Evolutionary conservation across 1,140 invertebrate genomes (phyloP), one percentile per base, ranked within the genome.

Genomic region (Latrodectus geometricus): DNA sequence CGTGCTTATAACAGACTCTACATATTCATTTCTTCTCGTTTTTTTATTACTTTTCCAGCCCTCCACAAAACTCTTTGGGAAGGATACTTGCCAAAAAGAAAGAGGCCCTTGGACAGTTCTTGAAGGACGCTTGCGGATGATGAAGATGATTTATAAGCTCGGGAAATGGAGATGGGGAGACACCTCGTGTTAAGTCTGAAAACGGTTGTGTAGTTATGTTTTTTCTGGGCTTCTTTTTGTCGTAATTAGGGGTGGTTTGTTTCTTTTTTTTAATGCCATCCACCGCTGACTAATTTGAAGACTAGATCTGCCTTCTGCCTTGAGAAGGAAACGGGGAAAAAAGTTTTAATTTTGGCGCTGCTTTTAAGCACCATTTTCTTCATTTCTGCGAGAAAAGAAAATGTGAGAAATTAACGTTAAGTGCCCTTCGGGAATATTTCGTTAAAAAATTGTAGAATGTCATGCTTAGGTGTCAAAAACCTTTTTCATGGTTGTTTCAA

Each of bases 91-190:
- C 74, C 66, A 86, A 86, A 77, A 77, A 84, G 81, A 56, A 61
- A 84, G 81, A 56, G 70, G 72, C n/a, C 65, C 72, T 17, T 61
- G 50, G 73, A 78, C 48, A 20, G 17, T 49, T 78, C 75, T 66
- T 77, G 83, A 86, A 86, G 83, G 83, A 86, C 83, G 69, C 83
- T 86, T 49, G 70, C 80, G 54, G 20, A 74, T 73, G 73, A 86
- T 86, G 83, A 86, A 77, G 83, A 86, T 86, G 83, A 86, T 86
- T 86, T 86, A 86, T 86, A 86, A 84, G 61, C 73, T 61, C 83
- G 69, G 77, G 61, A 78, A 78, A 78, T 14, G 21, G 35, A 20
- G 70, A 68, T 56, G 56, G 77, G 50, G 8, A 61, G 76, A 48
- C 9, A 83, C 35, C 73, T 21, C 20, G 52, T 70, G 61, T 50